Evolutionary conservation across 2,888 invertebrate genomes (phyloP).

Genomic region (Chalcis sispes): DNA sequence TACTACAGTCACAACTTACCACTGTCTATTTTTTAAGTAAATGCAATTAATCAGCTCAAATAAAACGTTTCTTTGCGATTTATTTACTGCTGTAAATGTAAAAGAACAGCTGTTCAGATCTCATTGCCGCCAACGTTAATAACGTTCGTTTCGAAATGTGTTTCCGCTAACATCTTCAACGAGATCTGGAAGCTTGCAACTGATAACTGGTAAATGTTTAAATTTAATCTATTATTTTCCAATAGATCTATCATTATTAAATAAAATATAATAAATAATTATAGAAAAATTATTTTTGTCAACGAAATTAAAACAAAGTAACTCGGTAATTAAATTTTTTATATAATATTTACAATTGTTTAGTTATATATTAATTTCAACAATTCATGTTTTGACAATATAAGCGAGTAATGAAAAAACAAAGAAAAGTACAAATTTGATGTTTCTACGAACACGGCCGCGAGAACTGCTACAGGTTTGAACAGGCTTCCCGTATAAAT

Average conservation of each 20-base stretch:
- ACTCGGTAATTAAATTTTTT: too few species aligned
- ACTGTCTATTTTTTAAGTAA: constrained; percentile 10
- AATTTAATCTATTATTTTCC: too few species aligned
- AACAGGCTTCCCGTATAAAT: background rate
- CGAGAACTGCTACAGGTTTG: background rate
- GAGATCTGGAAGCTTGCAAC: too few species aligned
- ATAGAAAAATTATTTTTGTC: too few species aligned
- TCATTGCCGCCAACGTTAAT: constrained; percentile 46
- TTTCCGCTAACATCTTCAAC: background rate
- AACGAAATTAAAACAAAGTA: too few species aligned
- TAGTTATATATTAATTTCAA: too few species aligned
- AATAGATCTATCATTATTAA: too few species aligned
- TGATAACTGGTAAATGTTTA: too few species aligned
- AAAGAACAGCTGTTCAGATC: constrained; percentile 48
- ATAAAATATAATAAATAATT: too few species aligned
- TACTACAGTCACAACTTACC: constrained; percentile 27
- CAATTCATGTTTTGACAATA: too few species aligned
- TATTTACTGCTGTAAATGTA: constrained; percentile 34
- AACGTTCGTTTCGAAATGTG: background rate
- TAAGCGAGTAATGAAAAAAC: background rate
- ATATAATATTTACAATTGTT: too few species aligned
- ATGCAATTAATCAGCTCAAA: constrained; percentile 35
- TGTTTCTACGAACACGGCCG: constrained; percentile 2
- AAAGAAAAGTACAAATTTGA: background rate
- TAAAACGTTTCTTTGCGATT: constrained; percentile 27